Evolutionary conservation across 2,113 vertebrate species (phyloP), one percentile per base, ranked within the genome.

Genomic region (Condylura cristata): DNA sequence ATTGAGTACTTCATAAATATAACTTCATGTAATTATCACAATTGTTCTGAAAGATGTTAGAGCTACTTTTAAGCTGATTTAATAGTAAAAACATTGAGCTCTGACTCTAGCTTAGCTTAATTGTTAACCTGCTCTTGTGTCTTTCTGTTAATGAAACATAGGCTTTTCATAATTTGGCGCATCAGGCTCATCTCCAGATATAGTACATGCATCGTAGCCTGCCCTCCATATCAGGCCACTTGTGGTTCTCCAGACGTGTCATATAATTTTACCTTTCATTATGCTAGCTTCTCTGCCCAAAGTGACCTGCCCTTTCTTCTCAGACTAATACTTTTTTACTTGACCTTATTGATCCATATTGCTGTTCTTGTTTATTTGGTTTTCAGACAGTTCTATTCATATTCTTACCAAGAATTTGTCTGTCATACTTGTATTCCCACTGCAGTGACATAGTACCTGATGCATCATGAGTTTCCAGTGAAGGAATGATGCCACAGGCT

Each of bases 251-350:
- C 26, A 85, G 11, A 32, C 32, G 30, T 41, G 41, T 37, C 30
- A 30, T 82, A 92, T 89, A 70, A 56, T 89, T 92, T 94, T 61
- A 86, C 26, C 53, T 95, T 93, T 91, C 22, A 3, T 86, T 91
- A 30, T 32, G 22, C 39, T 71, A 37, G 13, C 46, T 90, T 92
- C 79, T 74, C 68, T 76, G 24, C 80, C 17, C 65, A 13, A 24
- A 39, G 37, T 90, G 30, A 58, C 30, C 14, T 83, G 60, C 34
- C 28, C 30, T 46, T 53, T 56, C 53, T 56, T 71, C 18, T 56
- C 16, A 94, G 5, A 71, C 75, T 86, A 63, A 18, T 65, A 93
- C 60, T 92, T 89, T 94, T 41, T 90, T 75, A 26, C 30, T 58
- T 66, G 48, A n/a, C 34, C 18, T 81, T 93, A 89, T 0, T 91